Evolutionary conservation across 2,113 vertebrate species (phyloP).

Genomic region (Etia nguti): DNA sequence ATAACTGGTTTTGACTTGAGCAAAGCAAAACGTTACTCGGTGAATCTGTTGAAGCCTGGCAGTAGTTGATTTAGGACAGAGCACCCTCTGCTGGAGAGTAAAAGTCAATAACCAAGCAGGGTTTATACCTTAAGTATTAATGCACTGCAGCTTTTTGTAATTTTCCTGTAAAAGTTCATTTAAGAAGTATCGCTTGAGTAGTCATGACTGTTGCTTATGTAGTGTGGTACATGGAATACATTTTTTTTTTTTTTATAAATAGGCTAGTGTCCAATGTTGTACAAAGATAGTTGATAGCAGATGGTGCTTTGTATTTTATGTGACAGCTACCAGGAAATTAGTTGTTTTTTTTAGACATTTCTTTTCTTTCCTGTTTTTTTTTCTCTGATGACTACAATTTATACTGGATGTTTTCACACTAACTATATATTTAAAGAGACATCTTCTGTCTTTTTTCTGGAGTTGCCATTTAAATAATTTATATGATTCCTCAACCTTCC

Average conservation of each 20-base stretch:
- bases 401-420: background rate
- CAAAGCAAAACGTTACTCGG: background rate
- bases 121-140: background rate
- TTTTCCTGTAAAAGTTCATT: background rate
- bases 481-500: background rate
- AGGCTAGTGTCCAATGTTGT: background rate
- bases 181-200: background rate
- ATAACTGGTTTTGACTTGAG: background rate
- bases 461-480: background rate
- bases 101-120: background rate
- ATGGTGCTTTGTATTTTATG: background rate
- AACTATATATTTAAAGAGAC: background rate
- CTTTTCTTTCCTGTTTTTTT: background rate
- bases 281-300: background rate
- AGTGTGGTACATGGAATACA: background rate
- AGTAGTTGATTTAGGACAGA: constrained; percentile 3
- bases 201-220: background rate
- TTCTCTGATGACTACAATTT: background rate
- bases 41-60: background rate
- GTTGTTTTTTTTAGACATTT: background rate
- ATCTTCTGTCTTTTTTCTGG: background rate
- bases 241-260: background rate
- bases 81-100: constrained; percentile 54
- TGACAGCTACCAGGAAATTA: background rate
- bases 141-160: background rate